These are phyloP conservation scores for Myxocyprinus asiaticus DNA, from an alignment of 2,113 vertebrate genomes.

Conservation along the genomic window DNA sequence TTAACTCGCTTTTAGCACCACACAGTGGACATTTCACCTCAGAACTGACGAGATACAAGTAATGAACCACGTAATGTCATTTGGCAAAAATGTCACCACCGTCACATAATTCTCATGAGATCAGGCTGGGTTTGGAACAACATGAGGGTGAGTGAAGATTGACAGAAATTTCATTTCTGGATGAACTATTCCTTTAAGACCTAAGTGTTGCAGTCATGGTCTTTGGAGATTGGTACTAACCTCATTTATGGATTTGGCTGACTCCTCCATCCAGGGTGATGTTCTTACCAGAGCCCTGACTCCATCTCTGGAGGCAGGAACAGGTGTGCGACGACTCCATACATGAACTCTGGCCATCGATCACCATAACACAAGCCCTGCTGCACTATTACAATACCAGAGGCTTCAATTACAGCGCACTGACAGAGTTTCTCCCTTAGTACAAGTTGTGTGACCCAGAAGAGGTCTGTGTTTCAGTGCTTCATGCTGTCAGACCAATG, in stretches of 20 bases:
- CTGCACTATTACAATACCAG: conserved; percentile 21
- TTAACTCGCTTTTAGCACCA: too few species aligned
- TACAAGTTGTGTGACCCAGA: conserved; percentile 47
- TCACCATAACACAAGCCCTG: conserved; percentile 36
- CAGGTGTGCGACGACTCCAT: conserved; percentile 48
- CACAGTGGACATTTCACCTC: too few species aligned
- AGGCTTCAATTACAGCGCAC: conserved; percentile 44
- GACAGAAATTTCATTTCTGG: too few species aligned
- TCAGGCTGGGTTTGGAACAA: too few species aligned
- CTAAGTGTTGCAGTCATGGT: conserved; percentile 23
- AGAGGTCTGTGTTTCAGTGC: conserved; percentile 43
- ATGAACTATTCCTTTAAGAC: background rate
- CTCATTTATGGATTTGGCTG: conserved; percentile 56
- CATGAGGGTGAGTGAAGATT: too few species aligned
- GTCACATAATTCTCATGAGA: too few species aligned
- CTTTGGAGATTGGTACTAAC: conserved; percentile 51
- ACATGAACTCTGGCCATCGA: conserved; percentile 25
- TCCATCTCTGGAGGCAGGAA: conserved; percentile 29
- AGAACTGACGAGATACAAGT: too few species aligned
- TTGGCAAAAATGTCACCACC: too few species aligned
- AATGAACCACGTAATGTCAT: too few species aligned
- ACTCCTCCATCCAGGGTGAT: conserved; percentile 41
- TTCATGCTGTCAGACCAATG: conserved; percentile 34
- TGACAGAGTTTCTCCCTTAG: conserved; percentile 35
- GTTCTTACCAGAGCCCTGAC: conserved; percentile 41